These are phyloP conservation scores for Onthophagus sagittarius DNA, from an alignment of 2,888 invertebrate species.

Conservation along the genomic window DNA sequence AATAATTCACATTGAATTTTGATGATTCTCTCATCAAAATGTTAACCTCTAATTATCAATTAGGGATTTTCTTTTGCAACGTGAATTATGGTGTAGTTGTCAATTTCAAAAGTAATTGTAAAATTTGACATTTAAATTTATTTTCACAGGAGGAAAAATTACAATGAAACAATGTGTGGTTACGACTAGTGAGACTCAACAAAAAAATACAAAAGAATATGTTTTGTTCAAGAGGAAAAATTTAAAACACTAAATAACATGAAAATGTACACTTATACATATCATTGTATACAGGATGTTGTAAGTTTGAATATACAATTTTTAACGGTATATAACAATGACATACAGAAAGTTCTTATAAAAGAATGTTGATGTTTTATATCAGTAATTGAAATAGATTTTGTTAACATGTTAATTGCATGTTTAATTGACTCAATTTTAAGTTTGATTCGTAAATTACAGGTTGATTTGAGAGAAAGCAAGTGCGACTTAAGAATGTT, in stretches of 20 bases:
- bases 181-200: neutral
- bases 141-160: conserved; percentile 4
- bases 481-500: too few species aligned
- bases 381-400: too few species aligned
- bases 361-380: too few species aligned
- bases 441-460: too few species aligned
- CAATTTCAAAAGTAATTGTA: neutral
- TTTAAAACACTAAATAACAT: conserved; percentile 25
- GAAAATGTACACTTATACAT: conserved; percentile 19
- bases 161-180: conserved; percentile 1
- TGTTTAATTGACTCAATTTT: too few species aligned
- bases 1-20: neutral
- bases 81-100: neutral
- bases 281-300: neutral
- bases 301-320: neutral
- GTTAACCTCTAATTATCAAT: neutral
- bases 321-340: neutral
- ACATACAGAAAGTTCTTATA: too few species aligned
- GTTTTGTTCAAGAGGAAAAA: neutral
- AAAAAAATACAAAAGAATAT: neutral
- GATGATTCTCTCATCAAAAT: neutral
- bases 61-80: neutral
- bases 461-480: too few species aligned
- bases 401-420: too few species aligned
- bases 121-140: conserved; percentile 11